Conservation (phyloP, 1,140 invertebrate species). For the Diachasmimorpha longicaudata region DNA sequence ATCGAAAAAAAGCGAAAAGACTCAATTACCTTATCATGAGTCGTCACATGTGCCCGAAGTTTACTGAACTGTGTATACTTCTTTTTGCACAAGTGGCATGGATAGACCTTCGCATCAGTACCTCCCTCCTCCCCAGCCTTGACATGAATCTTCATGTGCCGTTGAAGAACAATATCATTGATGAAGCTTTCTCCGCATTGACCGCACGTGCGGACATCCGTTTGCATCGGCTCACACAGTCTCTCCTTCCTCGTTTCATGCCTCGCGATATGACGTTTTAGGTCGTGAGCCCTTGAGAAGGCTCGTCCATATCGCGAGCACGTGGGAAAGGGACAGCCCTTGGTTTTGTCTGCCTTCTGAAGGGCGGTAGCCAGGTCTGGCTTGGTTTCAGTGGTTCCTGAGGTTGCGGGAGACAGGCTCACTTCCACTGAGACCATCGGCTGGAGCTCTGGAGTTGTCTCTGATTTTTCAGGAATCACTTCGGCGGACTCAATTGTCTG, state of each 20-base stretch:
- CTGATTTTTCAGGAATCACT: not conserved
- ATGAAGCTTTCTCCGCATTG: slow-evolving; percentile 43
- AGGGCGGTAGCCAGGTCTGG: not conserved
- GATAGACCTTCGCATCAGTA: not conserved
- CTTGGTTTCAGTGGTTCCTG: not conserved
- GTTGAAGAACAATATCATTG: slow-evolving; percentile 42
- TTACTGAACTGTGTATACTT: slow-evolving; percentile 48
- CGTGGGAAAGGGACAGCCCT: slow-evolving; percentile 53
- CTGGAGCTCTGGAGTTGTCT: not conserved
- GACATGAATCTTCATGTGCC: slow-evolving; percentile 36
- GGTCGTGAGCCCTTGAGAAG: slow-evolving; percentile 55
- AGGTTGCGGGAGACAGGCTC: not conserved
- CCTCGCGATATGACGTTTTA: slow-evolving; percentile 56
- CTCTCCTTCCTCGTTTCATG: slow-evolving; percentile 57
- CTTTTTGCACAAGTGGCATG: slow-evolving; percentile 45
- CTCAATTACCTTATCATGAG: slow-evolving; percentile 49
- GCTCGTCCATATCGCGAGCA: slow-evolving; percentile 53
- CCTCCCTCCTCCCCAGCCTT: slow-evolving; percentile 6
- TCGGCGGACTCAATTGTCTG: not conserved
- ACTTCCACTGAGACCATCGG: not conserved
- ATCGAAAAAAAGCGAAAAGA: too few relatives aligned
- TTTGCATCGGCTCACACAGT: slow-evolving; percentile 30
- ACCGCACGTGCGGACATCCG: slow-evolving; percentile 36
- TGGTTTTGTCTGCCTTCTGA: slow-evolving; percentile 42
- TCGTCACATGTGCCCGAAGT: slow-evolving; percentile 47